Percentiles rank a stretch among this genome's conserved stretches.
These are phyloP conservation scores for Leptopilina clavipes DNA, from an alignment of 1,140 invertebrate genomes.

Conservation along the genomic window DNA sequence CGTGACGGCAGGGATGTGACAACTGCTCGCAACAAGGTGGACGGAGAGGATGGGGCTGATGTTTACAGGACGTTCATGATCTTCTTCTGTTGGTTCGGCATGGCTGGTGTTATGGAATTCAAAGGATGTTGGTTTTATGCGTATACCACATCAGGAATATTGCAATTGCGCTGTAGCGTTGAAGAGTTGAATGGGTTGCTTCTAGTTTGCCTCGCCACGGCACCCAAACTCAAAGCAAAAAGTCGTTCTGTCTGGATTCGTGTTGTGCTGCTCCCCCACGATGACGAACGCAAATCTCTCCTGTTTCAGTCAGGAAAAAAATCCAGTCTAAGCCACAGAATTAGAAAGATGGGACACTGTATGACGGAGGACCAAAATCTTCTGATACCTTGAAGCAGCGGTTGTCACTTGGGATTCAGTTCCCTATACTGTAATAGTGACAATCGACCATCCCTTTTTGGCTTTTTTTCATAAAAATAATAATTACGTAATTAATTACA, in stretches of 20 bases:
- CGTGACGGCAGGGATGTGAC: neutral
- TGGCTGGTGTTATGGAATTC: too few relatives aligned
- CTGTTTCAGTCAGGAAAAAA: neutral
- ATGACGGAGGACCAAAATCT: neutral
- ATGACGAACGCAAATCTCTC: neutral
- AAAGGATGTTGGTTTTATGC: too few relatives aligned
- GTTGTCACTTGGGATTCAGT: neutral
- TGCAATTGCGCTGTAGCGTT: too few relatives aligned
- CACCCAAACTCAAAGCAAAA: neutral
- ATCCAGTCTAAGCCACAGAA: neutral
- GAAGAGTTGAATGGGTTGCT: neutral
- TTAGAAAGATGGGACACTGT: neutral
- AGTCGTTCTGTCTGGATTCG: neutral
- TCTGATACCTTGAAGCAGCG: neutral
- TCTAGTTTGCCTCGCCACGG: too few relatives aligned
- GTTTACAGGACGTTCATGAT: neutral
- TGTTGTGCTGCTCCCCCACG: neutral
- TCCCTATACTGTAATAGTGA: constrained; percentile 12
- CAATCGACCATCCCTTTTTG: constrained; percentile 23
- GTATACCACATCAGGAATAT: too few relatives aligned
- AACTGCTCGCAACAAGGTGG: neutral
- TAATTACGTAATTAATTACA: neutral
- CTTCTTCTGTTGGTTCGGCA: neutral
- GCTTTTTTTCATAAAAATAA: neutral
- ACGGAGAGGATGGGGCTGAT: neutral